Base-by-base conservation (phyloP, 2,888 invertebrate species). In the Xestia c-nigrum region DNA sequence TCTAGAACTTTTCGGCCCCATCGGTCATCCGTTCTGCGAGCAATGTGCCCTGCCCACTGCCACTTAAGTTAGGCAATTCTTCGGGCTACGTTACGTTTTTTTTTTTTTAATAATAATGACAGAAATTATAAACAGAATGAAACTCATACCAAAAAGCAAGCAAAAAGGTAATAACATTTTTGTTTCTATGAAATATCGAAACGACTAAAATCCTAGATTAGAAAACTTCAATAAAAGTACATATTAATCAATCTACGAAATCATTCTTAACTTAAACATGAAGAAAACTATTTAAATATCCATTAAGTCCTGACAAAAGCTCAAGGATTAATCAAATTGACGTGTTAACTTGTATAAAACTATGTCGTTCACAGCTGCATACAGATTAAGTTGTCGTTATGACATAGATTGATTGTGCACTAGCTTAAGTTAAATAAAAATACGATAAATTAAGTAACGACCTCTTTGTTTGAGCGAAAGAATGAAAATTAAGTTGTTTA, bases 331-430 rank as follows among this genome's bases (percentile, higher is more conserved):
- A 85, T 88, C 88, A 84, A 80, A 86, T 77, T 85, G 86, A 88
- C 86, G 67, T 76, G 70, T 83, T 85, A 86, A 88, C 81, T 86
- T 85, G 57, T 81, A 81, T 87, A 81, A 82, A 84, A 82, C 71
- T 76, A 84, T 74, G 86, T 80, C 81, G 82, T 79, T 78, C 71
- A 47, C 74, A 85, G 76, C 78, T 86, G 88, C 85, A 87, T 81
- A 84, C 80, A 87, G 90, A 91, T 91, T 91, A 91, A 87, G 80
- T 86, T 90, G 90, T 90, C 90, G 86, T 85, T 77, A 71, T 55
- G 81, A 77, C 80, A 63, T 87, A 87, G 90, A 91, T 90, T 90
- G 89, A 91, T 91, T 90, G 85, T 88, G 83, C 84, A 87, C 79
- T 72, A 70, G 84, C 81, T 82, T 43, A 81, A 77, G 69, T 81